These are phyloP conservation scores for Anneissia japonica DNA, from an alignment of 35 echinoderm and acorn worm species.

Conservation along the genomic window DNA sequence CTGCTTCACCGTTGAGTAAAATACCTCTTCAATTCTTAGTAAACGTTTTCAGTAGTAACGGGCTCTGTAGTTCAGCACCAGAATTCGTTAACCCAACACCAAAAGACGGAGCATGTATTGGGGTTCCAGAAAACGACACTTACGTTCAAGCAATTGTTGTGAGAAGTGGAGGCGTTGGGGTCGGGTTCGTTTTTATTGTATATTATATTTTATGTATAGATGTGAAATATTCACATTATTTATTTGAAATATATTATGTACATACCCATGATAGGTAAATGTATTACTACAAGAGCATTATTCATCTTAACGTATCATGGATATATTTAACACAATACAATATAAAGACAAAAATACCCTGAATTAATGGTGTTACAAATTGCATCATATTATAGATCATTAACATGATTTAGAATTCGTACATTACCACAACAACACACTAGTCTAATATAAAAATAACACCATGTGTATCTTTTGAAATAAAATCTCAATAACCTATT, in stretches of 20 bases:
- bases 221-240: too few species aligned
- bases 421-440: too few species aligned
- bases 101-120: background rate
- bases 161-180: background rate
- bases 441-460: too few species aligned
- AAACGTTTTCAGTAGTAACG: constrained; percentile 4
- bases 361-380: too few species aligned
- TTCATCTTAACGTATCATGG: too few species aligned
- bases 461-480: background rate
- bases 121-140: background rate
- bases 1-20: background rate
- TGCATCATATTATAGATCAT: too few species aligned
- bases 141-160: background rate
- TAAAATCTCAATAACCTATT: background rate
- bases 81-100: constrained; percentile 13
- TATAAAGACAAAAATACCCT: too few species aligned
- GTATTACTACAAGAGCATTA: too few species aligned
- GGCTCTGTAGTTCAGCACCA: background rate
- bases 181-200: background rate
- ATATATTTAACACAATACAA: too few species aligned
- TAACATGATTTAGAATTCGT: too few species aligned
- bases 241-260: too few species aligned
- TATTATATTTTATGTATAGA: background rate
- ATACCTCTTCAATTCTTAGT: constrained; percentile 26
- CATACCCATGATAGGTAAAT: too few species aligned